phyloP scores from a whole-genome alignment of 2,113 vertebrate genomes.

The Gopherus flavomarginatus region DNA sequence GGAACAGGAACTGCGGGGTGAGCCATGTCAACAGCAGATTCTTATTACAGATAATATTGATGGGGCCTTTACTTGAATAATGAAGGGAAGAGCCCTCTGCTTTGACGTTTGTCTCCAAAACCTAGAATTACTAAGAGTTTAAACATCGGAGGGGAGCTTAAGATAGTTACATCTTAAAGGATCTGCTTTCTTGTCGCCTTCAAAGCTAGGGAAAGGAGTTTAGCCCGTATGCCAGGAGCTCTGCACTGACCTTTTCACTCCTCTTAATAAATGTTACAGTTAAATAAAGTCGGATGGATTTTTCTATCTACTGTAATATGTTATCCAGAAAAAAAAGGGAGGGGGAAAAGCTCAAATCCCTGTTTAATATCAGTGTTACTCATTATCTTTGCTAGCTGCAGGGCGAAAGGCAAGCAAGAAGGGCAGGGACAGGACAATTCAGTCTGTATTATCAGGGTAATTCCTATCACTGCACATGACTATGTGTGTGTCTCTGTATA shows the following conservation, averaged over 20 bases:
- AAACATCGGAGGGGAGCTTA: conserved; percentile 74
- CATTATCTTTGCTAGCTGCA: conserved; percentile 73
- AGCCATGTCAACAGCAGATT: conserved; percentile 82
- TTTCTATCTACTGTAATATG: conserved; percentile 71
- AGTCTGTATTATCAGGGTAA: conserved; percentile 50
- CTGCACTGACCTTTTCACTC: conserved; percentile 73
- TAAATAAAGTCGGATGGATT: conserved; percentile 75
- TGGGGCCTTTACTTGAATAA: conserved; percentile 79
- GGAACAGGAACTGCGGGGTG: conserved; percentile 77
- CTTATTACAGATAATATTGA: conserved; percentile 83
- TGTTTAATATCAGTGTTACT: conserved; percentile 75
- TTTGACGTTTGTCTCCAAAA: conserved; percentile 81
- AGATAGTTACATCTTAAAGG: conserved; percentile 79
- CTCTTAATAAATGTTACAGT: conserved; percentile 77
- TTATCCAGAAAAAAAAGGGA: conserved; percentile 60
- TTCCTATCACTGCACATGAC: conserved; percentile 41
- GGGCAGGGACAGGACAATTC: conserved; percentile 53
- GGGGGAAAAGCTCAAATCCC: conserved; percentile 48
- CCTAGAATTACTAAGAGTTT: conserved; percentile 79
- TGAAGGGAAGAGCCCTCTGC: conserved; percentile 79
- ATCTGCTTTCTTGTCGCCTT: conserved; percentile 75
- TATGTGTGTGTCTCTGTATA: neutral
- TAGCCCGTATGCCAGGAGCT: conserved; percentile 58
- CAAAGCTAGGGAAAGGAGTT: conserved; percentile 70
- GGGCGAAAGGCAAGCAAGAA: conserved; percentile 53